Percentiles rank a stretch among this genome's conserved stretches.
These are phyloP conservation scores for Limenitis camilla DNA, from an alignment of 2,888 invertebrate genomes.

Conservation along the genomic window DNA sequence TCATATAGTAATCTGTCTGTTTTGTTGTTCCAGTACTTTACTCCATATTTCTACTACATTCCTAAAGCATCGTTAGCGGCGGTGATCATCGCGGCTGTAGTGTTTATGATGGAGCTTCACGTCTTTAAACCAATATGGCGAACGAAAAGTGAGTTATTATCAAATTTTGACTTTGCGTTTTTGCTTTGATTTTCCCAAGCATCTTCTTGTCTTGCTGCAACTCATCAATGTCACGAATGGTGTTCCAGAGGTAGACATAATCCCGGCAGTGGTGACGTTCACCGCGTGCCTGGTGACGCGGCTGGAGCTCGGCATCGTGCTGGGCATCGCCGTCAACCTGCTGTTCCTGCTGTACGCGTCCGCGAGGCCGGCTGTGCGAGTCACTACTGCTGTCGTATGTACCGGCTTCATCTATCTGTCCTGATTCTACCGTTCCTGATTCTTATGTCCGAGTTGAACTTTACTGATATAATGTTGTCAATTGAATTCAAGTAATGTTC, in stretches of 20 bases:
- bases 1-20: conserved; percentile 30
- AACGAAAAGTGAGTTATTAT: conserved; percentile 78
- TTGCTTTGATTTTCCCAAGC: not conserved
- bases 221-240: not conserved
- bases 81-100: conserved; percentile 89
- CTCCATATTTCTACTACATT: conserved; percentile 87
- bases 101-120: conserved; percentile 88
- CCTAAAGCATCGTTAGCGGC: conserved; percentile 86
- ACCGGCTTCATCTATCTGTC: too few species aligned
- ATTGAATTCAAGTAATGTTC: too few species aligned
- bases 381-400: conserved; percentile 77
- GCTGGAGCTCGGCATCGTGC: conserved; percentile 90
- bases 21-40: conserved; percentile 79
- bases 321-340: conserved; percentile 86
- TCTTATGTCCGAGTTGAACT: too few species aligned
- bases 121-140: conserved; percentile 87
- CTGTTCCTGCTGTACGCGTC: conserved; percentile 88
- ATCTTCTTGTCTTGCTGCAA: conserved; percentile 2
- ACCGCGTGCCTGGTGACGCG: conserved; percentile 85
- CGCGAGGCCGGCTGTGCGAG: conserved; percentile 85
- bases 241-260: conserved; percentile 85
- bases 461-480: too few species aligned
- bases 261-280: conserved; percentile 88
- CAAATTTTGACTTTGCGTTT: too few species aligned
- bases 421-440: too few species aligned